Percentiles rank a stretch among this genome's conserved stretches.
These are phyloP conservation scores for Chloroceryle inda DNA, from an alignment of 2,797 vertebrate species.

Conservation along the genomic window DNA sequence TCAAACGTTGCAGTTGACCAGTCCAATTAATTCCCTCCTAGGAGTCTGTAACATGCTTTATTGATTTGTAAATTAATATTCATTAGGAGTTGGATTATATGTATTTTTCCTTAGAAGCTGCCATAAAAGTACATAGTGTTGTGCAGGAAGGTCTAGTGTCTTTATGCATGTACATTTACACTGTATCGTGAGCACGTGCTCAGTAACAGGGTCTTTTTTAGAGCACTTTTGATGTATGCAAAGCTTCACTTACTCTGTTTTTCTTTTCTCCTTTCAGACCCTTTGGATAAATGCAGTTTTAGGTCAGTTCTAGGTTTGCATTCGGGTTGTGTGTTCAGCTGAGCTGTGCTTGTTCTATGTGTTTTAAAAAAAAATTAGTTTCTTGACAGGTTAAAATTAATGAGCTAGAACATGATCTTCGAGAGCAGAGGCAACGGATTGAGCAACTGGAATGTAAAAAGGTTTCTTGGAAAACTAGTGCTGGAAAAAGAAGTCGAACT, in stretches of 20 bases:
- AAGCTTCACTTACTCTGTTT: background rate
- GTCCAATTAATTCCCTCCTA: background rate
- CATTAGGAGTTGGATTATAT: background rate
- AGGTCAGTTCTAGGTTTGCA: background rate
- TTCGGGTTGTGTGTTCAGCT: background rate
- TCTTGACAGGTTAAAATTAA: constrained; percentile 64
- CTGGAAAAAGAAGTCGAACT: constrained; percentile 4
- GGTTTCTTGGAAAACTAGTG: constrained; percentile 21
- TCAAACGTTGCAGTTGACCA: background rate
- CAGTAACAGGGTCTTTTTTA: background rate
- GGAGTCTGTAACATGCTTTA: background rate
- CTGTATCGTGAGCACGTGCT: background rate
- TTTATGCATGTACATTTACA: background rate
- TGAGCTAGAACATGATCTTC: constrained; percentile 69
- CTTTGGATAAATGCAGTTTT: background rate
- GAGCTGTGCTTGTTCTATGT: background rate
- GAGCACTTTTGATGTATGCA: background rate
- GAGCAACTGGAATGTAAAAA: constrained; percentile 61
- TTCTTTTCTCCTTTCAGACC: background rate
- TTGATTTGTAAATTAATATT: background rate
- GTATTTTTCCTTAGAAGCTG: background rate
- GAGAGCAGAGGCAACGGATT: constrained; percentile 63
- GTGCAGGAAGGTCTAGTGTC: background rate
- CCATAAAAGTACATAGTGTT: background rate
- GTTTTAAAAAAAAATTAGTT: background rate